Evolutionary conservation across 2,888 invertebrate species (phyloP).

Genomic region (Lepetodrilus schrolli): DNA sequence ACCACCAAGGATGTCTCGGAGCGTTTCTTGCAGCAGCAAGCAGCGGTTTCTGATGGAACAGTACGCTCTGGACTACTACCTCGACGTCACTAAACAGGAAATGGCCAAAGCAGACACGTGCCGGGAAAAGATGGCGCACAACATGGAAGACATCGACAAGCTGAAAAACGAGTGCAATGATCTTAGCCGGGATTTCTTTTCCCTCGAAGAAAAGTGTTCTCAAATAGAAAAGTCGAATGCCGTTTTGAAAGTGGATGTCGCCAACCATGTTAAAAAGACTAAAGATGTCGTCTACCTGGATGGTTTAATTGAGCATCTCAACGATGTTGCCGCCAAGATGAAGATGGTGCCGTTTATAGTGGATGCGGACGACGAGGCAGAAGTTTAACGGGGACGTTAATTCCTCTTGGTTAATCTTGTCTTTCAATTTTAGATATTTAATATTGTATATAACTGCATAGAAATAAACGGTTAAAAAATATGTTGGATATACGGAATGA

Average conservation of each 20-base stretch:
- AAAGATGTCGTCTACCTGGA: constrained; percentile 11
- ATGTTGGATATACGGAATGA: too few relatives aligned
- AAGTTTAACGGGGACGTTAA: too few relatives aligned
- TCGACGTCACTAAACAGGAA: neutral
- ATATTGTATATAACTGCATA: too few relatives aligned
- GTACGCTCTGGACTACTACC: neutral
- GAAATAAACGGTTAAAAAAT: too few relatives aligned
- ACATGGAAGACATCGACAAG: too few relatives aligned
- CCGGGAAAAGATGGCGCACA: neutral
- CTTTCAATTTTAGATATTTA: too few relatives aligned
- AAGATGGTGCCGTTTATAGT: constrained; percentile 3
- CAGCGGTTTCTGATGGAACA: too few relatives aligned
- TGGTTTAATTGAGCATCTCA: neutral
- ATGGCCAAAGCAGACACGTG: neutral
- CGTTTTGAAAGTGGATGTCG: neutral
- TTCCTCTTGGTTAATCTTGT: too few relatives aligned
- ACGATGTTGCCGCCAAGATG: neutral
- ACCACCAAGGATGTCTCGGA: too few relatives aligned
- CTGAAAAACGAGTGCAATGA: neutral
- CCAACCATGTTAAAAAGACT: neutral
- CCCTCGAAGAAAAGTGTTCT: neutral
- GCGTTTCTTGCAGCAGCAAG: too few relatives aligned
- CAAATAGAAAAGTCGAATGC: neutral
- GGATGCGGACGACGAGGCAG: neutral
- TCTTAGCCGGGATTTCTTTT: neutral